Conservation (phyloP, 2,797 vertebrate genomes). For the Arrhamphus sclerolepis region DNA sequence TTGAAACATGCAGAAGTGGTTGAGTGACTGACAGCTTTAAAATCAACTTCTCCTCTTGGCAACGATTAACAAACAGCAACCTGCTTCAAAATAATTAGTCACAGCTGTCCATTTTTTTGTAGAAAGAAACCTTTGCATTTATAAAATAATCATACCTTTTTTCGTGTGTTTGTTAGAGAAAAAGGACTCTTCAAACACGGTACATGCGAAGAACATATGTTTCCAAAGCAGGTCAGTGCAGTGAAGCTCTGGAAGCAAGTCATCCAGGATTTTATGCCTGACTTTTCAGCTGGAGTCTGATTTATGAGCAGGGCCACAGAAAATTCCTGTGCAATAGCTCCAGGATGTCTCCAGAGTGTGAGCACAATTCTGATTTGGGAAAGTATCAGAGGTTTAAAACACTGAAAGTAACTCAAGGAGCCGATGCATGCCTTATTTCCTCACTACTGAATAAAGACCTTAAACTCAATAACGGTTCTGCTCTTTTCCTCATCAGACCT, state of each 20-base stretch:
- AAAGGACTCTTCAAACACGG: constrained; percentile 30
- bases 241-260: constrained; percentile 10
- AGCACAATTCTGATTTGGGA: constrained; percentile 69
- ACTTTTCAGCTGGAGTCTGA: constrained; percentile 58
- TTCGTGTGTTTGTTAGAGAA: constrained; percentile 1
- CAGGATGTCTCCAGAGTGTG: constrained; percentile 70
- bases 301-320: constrained; percentile 69
- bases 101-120: not conserved
- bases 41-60: constrained; percentile 20
- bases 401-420: constrained; percentile 53
- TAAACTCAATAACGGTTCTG: no score
- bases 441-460: constrained; percentile 4
- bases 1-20: constrained; percentile 19
- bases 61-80: constrained; percentile 2
- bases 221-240: constrained; percentile 16
- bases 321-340: constrained; percentile 77
- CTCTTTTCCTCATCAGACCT: constrained; percentile 9
- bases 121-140: not conserved
- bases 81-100: not conserved
- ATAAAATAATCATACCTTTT: not conserved
- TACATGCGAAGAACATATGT: constrained; percentile 41
- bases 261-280: constrained; percentile 29
- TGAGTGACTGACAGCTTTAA: constrained; percentile 16
- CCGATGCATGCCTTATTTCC: not conserved
- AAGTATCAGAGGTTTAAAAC: constrained; percentile 68